phyloP scores from a whole-genome alignment of 2,797 vertebrate species.

The Leptatherina wallacei region DNA sequence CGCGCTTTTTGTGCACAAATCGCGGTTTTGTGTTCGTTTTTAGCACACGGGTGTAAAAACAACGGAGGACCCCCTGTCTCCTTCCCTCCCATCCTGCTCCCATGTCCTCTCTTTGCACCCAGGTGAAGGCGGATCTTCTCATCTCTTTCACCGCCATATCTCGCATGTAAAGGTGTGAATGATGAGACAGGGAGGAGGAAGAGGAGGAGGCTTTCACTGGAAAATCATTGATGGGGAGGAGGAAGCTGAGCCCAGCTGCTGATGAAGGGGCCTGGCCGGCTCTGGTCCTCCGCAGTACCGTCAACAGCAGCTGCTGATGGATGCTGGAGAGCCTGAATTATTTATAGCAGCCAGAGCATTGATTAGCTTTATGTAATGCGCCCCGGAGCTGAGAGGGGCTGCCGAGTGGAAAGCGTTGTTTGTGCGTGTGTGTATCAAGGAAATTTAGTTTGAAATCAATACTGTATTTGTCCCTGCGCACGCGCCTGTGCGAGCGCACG shows the following conservation, averaged over 20 bases:
- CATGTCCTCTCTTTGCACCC: not conserved
- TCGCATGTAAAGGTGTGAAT: conserved; percentile 20
- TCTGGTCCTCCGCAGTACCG: conserved; percentile 47
- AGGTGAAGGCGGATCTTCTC: conserved; percentile 47
- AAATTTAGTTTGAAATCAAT: conserved; percentile 7
- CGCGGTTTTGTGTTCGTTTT: conserved; percentile 1
- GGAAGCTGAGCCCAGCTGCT: conserved; percentile 6
- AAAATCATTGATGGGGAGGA: conserved; percentile 1
- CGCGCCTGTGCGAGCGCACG: conserved; percentile 1
- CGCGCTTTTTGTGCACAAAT: conserved; percentile 1
- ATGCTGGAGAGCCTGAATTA: conserved; percentile 55
- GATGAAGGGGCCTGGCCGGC: conserved; percentile 38
- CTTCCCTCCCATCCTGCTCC: not conserved
- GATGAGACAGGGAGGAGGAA: conserved; percentile 2
- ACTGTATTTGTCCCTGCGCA: conserved; percentile 9
- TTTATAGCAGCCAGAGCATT: conserved; percentile 64
- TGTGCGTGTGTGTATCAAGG: conserved; percentile 6
- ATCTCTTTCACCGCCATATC: conserved; percentile 20
- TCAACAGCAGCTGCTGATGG: conserved; percentile 38
- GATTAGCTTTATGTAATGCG: conserved; percentile 58
- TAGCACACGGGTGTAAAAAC: not conserved
- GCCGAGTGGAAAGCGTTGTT: conserved; percentile 15
- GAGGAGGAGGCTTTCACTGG: conserved; percentile 5
- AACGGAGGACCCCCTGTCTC: not conserved
- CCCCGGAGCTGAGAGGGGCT: conserved; percentile 3